A percentile compares a stretch with the other conserved stretches of the same genome.
Evolutionary conservation across 1,140 invertebrate species (phyloP).

Genomic region (Tribolium castaneum): DNA sequence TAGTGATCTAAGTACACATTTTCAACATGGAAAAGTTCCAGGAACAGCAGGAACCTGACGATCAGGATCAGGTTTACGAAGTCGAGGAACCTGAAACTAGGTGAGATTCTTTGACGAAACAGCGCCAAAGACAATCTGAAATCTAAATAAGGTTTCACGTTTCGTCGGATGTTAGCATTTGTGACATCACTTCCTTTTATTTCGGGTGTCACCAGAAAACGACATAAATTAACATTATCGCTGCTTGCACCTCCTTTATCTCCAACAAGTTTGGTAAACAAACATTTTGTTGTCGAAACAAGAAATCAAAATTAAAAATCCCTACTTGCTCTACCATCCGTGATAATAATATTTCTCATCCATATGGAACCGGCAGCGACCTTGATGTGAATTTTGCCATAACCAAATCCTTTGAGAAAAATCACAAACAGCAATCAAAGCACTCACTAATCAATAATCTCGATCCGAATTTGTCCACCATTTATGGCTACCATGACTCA

Average conservation of each 20-base stretch:
- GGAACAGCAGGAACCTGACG: conserved; percentile 55
- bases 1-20: conserved; percentile 16
- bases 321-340: neutral
- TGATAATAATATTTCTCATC: neutral
- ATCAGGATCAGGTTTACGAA: conserved; percentile 59
- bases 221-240: neutral
- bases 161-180: neutral
- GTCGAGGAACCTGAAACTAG: conserved; percentile 57
- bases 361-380: conserved; percentile 18
- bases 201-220: neutral
- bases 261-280: neutral
- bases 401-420: neutral
- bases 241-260: neutral
- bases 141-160: neutral
- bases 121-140: neutral
- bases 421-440: neutral
- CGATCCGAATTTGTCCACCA: neutral
- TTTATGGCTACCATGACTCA: conserved; percentile 16
- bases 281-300: neutral
- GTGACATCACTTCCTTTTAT: neutral
- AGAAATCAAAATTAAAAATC: neutral
- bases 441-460: neutral
- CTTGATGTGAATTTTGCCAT: conserved; percentile 4
- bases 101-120: conserved; percentile 46
- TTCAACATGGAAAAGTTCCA: conserved; percentile 59